Base-by-base conservation (phyloP, 2,888 invertebrate genomes). In the Xanthorhoe designata region DNA sequence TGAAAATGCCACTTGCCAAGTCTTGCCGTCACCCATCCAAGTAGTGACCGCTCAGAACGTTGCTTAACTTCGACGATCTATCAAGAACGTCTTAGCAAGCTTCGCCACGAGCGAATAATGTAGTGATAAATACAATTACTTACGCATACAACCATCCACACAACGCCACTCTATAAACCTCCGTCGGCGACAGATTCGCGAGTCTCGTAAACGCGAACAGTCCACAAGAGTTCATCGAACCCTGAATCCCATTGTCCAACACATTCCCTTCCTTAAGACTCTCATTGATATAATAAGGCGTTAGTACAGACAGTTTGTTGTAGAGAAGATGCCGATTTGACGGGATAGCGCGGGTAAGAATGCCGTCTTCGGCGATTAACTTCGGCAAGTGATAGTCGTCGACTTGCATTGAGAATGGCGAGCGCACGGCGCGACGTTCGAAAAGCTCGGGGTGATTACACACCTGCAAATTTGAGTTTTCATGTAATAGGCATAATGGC, bases 371-470 rank as follows among this genome's bases (percentile, higher is more conserved):
- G 70, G 96, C 98, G 32, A 98, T 82, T 47, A 98, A 83, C 78
- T 96, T 96, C 0, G 99, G 98, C 80, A 98, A 88, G 68, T 95
- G 90, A 84, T 96, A 98, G 68, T 95, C 95, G 61, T 95, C 94
- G 8, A 96, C 95, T 63, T 94, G 94, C 90, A 97, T 94, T 69
- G 95, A 96, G 69, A 97, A 96, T 0, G 99, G 97, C 0, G 98
- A 98, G 78, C 95, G 96, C 0, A 98, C 97, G 86, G 98, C 98
- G 61, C 98, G 94, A 64, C 98, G 94, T 87, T 99, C 99, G 88
- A 99, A 98, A 73, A 99, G 91, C 85, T 99, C 98, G 0, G 99
- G 99, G 93, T 99, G 99, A 88, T 99, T 99, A 90, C 99, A 99
- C 42, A 99, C 97, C 97, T 97, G 81, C 7, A 7, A 24, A n/a